Base-by-base conservation (phyloP, 1,140 invertebrate species). In the Myzus persicae region DNA sequence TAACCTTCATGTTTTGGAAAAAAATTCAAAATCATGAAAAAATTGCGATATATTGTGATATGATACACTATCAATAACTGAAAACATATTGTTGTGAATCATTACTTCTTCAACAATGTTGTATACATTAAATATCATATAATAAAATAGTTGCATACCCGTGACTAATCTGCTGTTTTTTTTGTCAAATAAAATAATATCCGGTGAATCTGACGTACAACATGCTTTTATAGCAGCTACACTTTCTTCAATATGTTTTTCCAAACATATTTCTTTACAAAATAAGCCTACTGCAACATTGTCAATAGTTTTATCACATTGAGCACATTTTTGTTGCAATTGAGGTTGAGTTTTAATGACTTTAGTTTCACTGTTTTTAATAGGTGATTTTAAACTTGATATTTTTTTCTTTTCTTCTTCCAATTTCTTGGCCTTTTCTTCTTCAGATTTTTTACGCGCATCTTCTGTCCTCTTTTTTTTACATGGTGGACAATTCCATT, bases 401-500 rank as follows among this genome's bases (percentile, higher is more conserved):
- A 24, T 40, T 46, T 44, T 92, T 40, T 93, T 93, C 24, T 51
- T 93, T 54, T 93, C 91, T 54, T 93, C 91, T 8, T 54, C 91
- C 9, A 54, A 84, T 91, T 92, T 91, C 24, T 93, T 48, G 2
- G 9, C 22, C 44, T 91, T 93, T 6, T 89, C 87, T 26, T 59
- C 90, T 36, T 88, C 93, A 38, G 26, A n/a, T 85, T 90, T 92
- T 93, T 93, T 87, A 54, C 81, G 91, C 36, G 92, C 67, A 93
- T 93, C 76, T 38, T 76, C 76, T 48, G 87, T 95, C 94, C 93
- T 95, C 96, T 97, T 97, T 94, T 97, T 97, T 44, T 96, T 94
- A 95, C 98, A 99, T 94, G 97, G 97, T 0, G 98, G 97, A 95
- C 98, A 99, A 93, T 97, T 96, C 98, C 98, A 99, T 94, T 99